phyloP scores from a whole-genome alignment of 2,888 invertebrate species.

The Mesodorylaimus sp. region DNA sequence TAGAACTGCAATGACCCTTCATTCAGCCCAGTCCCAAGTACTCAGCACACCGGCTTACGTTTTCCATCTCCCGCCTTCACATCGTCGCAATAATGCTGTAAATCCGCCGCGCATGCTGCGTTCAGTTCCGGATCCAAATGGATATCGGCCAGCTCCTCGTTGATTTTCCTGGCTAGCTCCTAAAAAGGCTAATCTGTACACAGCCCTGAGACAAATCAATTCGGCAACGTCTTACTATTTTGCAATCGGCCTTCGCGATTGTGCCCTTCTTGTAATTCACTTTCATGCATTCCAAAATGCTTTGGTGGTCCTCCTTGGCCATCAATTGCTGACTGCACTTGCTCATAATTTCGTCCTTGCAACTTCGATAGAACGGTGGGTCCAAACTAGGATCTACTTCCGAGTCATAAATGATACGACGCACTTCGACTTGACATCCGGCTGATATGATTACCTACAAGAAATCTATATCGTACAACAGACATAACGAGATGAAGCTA shows the following conservation, averaged over 20 bases:
- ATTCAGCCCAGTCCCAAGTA: not conserved
- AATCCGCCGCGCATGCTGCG: conserved; percentile 64
- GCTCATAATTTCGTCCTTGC: conserved; percentile 41
- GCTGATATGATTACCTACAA: not conserved
- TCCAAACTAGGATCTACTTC: conserved; percentile 77
- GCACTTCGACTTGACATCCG: conserved; percentile 12
- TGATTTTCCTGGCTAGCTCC: conserved; percentile 70
- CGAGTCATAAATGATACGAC: conserved; percentile 23
- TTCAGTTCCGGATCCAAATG: conserved; percentile 80
- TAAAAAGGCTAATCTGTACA: conserved; percentile 21
- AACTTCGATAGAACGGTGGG: conserved; percentile 62
- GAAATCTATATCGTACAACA: not conserved
- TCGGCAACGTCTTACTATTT: not conserved
- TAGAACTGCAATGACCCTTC: conserved; percentile 18
- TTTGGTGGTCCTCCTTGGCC: conserved; percentile 40
- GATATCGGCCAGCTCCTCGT: conserved; percentile 68
- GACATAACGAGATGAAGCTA: not conserved
- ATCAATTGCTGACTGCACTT: conserved; percentile 22
- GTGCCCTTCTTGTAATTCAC: conserved; percentile 31
- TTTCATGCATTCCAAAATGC: conserved; percentile 78
- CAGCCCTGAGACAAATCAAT: not conserved
- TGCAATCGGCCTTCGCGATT: not conserved
- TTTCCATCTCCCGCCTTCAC: conserved; percentile 70
- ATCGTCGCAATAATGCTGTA: conserved; percentile 34
- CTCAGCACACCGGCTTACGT: conserved; percentile 33